phyloP scores from a whole-genome alignment of 2,797 vertebrate species.

The Sarcoramphus papa region DNA sequence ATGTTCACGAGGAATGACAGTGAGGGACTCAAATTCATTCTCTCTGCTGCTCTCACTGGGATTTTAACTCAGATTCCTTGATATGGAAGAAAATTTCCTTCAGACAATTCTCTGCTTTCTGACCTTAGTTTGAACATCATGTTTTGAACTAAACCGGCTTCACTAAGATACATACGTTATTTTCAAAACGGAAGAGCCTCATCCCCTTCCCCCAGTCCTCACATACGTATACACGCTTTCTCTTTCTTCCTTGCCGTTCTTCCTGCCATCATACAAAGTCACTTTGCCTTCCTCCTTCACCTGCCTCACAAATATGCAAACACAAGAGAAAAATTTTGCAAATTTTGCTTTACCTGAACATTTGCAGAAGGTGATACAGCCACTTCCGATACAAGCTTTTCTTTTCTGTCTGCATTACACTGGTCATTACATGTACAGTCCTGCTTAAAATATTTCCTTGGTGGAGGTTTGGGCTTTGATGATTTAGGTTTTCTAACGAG shows the following conservation, averaged over 20 bases:
- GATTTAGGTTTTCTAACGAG: slow-evolving; percentile 74
- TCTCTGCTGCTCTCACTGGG: not conserved
- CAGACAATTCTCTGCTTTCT: not conserved
- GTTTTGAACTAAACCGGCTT: not conserved
- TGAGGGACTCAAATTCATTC: not conserved
- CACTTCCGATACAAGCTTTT: not conserved
- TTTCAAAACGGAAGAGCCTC: not conserved
- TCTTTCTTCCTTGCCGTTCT: not conserved
- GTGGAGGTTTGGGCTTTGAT: slow-evolving; percentile 76
- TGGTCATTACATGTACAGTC: slow-evolving; percentile 73
- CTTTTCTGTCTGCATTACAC: not conserved
- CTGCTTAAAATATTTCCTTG: slow-evolving; percentile 80
- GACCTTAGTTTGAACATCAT: not conserved
- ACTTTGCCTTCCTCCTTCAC: not conserved
- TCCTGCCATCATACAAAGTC: not conserved
- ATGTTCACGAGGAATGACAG: not conserved
- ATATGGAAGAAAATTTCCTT: not conserved
- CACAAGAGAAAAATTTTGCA: not conserved
- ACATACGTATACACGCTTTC: fast-evolving
- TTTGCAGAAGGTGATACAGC: not conserved
- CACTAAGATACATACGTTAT: not conserved
- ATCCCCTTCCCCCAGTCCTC: not conserved
- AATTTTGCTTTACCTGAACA: slow-evolving; percentile 59
- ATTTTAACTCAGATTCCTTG: not conserved
- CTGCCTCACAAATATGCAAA: not conserved